phyloP scores from a whole-genome alignment of 2,113 vertebrate species.

The Gila orcuttii region DNA sequence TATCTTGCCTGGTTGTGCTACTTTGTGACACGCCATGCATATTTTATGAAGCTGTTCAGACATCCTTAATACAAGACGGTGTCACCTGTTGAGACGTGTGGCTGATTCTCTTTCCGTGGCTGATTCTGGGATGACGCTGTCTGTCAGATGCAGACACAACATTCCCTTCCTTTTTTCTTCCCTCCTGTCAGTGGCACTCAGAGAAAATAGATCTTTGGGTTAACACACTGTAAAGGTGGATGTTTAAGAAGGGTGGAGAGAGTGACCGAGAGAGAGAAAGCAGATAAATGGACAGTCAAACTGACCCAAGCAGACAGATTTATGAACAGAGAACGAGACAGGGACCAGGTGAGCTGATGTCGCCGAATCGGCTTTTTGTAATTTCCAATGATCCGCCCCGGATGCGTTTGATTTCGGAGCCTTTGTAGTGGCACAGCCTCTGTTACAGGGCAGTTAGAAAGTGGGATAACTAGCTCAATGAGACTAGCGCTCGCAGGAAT shows the following conservation, averaged over 20 bases:
- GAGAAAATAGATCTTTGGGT: slow-evolving; percentile 14
- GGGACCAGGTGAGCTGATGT: slow-evolving; percentile 37
- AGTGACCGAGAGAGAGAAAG: neutral
- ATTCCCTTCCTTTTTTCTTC: slow-evolving; percentile 1
- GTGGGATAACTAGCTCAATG: slow-evolving; percentile 69
- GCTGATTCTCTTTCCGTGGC: slow-evolving; percentile 52
- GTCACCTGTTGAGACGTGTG: slow-evolving; percentile 67
- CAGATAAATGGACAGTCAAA: slow-evolving; percentile 27
- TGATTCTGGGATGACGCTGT: slow-evolving; percentile 62
- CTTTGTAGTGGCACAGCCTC: neutral
- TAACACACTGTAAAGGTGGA: slow-evolving; percentile 19
- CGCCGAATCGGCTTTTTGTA: neutral
- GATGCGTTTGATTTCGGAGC: slow-evolving; percentile 17
- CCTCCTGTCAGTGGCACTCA: neutral
- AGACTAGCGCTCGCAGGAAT: slow-evolving; percentile 67
- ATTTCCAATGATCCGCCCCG: neutral
- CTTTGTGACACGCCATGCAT: slow-evolving; percentile 61
- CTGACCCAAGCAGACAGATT: slow-evolving; percentile 36
- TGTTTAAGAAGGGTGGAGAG: neutral
- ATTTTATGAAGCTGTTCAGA: slow-evolving; percentile 68
- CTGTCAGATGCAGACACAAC: slow-evolving; percentile 32
- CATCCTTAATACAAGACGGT: slow-evolving; percentile 60
- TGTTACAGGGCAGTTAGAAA: slow-evolving; percentile 12
- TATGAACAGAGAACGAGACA: slow-evolving; percentile 29
- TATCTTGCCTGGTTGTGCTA: slow-evolving; percentile 48